Evolutionary conservation across 2,888 invertebrate genomes (phyloP).

Genomic region (Lasioglossum calceatum): DNA sequence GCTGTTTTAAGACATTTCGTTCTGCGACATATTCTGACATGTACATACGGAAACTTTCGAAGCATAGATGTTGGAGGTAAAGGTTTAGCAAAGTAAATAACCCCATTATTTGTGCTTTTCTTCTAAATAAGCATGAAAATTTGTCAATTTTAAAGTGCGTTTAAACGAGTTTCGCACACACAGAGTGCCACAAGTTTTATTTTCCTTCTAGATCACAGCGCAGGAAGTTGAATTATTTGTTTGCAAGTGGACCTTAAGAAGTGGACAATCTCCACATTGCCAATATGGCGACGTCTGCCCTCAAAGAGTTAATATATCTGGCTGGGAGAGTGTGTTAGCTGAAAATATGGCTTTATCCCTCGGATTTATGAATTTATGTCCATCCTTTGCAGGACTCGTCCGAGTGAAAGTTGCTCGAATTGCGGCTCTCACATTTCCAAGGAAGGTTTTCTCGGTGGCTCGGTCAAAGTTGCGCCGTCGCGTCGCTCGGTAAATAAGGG

Average conservation of each 20-base stretch:
- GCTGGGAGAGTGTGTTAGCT: neutral
- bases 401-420: neutral
- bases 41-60: too few species aligned
- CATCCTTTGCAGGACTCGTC: neutral
- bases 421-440: neutral
- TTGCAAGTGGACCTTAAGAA: neutral
- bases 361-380: neutral
- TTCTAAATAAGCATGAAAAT: too few species aligned
- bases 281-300: neutral
- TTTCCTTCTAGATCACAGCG: neutral
- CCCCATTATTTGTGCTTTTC: too few species aligned
- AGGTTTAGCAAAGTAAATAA: too few species aligned
- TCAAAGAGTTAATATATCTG: neutral
- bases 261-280: neutral
- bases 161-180: too few species aligned
- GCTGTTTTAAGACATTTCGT: too few species aligned
- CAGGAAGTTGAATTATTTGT: neutral
- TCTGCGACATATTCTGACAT: too few species aligned
- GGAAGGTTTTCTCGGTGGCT: neutral
- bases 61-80: too few species aligned
- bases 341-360: neutral
- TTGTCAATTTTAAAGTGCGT: too few species aligned
- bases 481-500: slow-evolving; percentile 15
- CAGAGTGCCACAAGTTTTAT: too few species aligned
- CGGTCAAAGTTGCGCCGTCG: neutral